Evolutionary conservation across 2,797 vertebrate species (phyloP), one percentile per base, ranked within the genome.

Genomic region (Darevskia nairensis): DNA sequence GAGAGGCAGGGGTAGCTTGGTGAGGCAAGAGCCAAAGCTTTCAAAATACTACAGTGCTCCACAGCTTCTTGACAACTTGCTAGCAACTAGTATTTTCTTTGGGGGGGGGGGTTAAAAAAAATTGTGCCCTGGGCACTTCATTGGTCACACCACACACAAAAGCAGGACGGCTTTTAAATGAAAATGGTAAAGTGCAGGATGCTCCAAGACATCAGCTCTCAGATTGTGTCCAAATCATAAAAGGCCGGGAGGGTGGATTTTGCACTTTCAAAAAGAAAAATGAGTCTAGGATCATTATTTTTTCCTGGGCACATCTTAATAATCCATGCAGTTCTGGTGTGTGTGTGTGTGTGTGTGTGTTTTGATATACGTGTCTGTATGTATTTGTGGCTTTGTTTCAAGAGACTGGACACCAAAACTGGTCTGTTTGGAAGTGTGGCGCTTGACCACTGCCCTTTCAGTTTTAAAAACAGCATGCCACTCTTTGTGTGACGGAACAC

Each of bases 71-170:
- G 93, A 96, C 92, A 80, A 91, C 93, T 96, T 89, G 95, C 96
- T 95, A 96, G 94, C 95, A 92, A 91, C 94, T 96, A 96, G 94
- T 81, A 92, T 94, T 79, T 94, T 90, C 79, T 76, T 46, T 25
- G 3, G n/a, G n/a, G n/a, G n/a, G n/a, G n/a, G n/a, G n/a, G 13
- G 19, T 29, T 5, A 15, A 4, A 83, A 68, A 82, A 90, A 85
- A 85, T 91, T 87, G 96, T 96, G 96, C 96, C 94, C 96, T n/a
- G 94, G 96, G 96, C 96, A 96, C 97, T 95, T 89, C 96, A 96
- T 91, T 97, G 97, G 96, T 97, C 97, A 97, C 97, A 97, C 96
- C 97, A 97, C 86, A 97, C 91, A 94, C 64, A 71, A 83, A 95
- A 94, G 96, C 95, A 97, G 96, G 96, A 97, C 89, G 94, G 95